A percentile compares a stretch with the other conserved stretches of the same genome.
Conservation (phyloP, 2,113 vertebrate species). For the Rissa tridactyla region DNA sequence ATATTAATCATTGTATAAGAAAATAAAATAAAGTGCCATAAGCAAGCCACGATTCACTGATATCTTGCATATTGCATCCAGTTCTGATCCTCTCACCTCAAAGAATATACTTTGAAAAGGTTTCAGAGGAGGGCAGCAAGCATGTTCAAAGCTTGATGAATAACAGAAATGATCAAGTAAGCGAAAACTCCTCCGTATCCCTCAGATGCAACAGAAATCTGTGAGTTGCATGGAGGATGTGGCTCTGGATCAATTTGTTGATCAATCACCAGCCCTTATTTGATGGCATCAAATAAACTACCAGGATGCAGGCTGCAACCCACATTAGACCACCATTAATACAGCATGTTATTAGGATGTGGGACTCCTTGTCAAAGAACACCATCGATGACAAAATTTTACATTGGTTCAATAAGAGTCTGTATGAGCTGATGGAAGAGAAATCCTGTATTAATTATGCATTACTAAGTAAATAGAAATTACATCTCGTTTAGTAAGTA, state of each 20-base stretch:
- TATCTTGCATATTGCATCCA: not conserved
- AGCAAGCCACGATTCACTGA: not conserved
- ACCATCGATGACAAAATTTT: not conserved
- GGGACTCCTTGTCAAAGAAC: not conserved
- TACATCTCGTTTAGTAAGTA: not conserved
- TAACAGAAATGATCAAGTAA: not conserved
- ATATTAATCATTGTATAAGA: not conserved
- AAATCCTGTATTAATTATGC: not conserved
- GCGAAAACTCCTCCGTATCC: not conserved
- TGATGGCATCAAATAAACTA: not conserved
- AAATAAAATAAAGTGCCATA: not conserved
- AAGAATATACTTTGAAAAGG: not conserved
- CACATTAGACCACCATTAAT: not conserved
- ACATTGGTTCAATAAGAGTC: not conserved
- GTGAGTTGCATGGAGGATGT: not conserved
- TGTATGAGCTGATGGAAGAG: not conserved
- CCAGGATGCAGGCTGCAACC: not conserved
- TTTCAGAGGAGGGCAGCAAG: not conserved
- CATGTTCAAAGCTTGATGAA: not conserved
- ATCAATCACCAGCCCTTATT: not conserved
- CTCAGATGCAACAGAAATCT: not conserved
- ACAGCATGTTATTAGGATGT: not conserved
- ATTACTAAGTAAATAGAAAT: not conserved
- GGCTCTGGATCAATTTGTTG: not conserved
- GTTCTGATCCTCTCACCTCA: not conserved